A percentile compares a stretch with the other conserved stretches of the same genome.
Conservation (phyloP, 2,797 vertebrate species). For the Cercopithecus hamlyni region DNA sequence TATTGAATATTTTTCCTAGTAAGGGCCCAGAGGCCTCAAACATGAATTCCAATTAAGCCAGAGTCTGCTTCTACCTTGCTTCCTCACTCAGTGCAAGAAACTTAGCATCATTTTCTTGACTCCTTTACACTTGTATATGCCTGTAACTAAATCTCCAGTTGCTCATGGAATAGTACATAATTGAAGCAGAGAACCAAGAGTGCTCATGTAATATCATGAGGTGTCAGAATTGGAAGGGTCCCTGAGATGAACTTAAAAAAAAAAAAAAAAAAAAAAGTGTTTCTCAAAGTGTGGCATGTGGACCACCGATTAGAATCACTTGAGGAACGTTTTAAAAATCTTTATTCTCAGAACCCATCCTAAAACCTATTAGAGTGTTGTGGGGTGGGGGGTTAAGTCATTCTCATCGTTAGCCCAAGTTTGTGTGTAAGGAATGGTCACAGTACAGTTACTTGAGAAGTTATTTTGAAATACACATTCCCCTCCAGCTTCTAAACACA, state of each 20-base stretch:
- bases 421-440: background rate
- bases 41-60: constrained; percentile 12
- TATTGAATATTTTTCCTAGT: constrained; percentile 8
- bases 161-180: background rate
- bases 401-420: background rate
- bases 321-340: background rate
- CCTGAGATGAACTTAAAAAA: background rate
- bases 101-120: background rate
- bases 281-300: background rate
- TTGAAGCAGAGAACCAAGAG: background rate
- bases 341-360: background rate
- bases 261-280: background rate
- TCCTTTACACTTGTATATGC: background rate
- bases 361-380: background rate
- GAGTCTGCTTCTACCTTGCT: background rate
- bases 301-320: background rate
- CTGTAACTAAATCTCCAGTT: background rate
- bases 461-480: background rate
- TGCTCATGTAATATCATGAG: background rate
- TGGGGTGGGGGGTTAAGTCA: background rate
- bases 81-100: background rate
- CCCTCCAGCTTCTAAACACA: background rate
- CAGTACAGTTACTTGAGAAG: background rate
- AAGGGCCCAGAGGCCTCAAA: background rate
- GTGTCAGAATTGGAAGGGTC: background rate